Percentiles rank a stretch among this genome's conserved stretches.
These are phyloP conservation scores for Thamnophis sirtalis DNA, from an alignment of 2,113 vertebrate genomes.

Conservation along the genomic window DNA sequence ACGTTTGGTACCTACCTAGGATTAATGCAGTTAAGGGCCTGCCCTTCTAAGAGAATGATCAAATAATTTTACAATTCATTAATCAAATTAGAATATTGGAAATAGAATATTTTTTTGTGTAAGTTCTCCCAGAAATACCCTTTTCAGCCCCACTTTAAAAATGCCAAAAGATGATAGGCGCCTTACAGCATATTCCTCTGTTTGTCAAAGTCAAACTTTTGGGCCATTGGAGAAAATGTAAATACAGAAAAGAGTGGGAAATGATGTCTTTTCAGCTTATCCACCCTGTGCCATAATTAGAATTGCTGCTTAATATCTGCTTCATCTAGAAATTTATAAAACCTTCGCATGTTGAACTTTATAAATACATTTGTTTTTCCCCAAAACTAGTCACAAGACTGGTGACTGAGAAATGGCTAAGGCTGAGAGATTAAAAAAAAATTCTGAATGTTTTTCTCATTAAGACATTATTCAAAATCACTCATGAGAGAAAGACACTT, in stretches of 20 bases:
- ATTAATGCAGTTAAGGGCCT: background rate
- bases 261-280: background rate
- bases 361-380: background rate
- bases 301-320: background rate
- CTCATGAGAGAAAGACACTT: background rate
- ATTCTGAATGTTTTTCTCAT: background rate
- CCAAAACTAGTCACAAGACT: background rate
- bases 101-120: background rate
- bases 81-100: background rate
- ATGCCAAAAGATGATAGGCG: background rate
- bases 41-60: background rate
- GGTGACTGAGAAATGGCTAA: background rate
- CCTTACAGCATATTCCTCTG: background rate
- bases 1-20: background rate
- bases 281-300: background rate
- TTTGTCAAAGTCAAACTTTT: background rate
- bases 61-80: background rate
- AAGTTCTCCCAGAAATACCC: background rate
- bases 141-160: background rate
- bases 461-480: background rate
- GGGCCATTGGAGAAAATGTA: background rate
- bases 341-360: background rate
- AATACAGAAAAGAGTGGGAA: background rate
- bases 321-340: background rate
- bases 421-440: background rate